Percentiles rank a stretch among this genome's conserved stretches.
Evolutionary conservation across 1,140 invertebrate species (phyloP).

Genomic region (Cydia strobilella): DNA sequence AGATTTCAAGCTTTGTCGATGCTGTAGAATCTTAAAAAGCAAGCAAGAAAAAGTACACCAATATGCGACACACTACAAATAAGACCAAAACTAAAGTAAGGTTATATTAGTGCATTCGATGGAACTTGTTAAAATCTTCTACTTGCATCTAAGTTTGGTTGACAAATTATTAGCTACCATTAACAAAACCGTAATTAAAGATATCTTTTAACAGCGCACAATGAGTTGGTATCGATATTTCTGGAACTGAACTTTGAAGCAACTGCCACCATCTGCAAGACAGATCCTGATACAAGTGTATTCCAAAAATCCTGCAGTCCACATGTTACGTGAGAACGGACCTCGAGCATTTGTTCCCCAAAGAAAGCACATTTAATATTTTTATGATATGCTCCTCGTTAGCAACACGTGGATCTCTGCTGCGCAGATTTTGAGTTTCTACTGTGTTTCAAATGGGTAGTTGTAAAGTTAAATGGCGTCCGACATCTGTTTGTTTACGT

Average conservation of each 20-base stretch:
- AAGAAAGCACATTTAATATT: conserved; percentile 59
- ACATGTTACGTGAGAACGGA: conserved; percentile 68
- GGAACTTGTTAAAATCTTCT: neutral
- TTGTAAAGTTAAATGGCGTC: conserved; percentile 42
- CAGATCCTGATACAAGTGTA: conserved; percentile 58
- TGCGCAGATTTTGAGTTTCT: conserved; percentile 37
- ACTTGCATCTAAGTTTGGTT: neutral
- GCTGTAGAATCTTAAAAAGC: too few relatives aligned
- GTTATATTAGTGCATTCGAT: neutral
- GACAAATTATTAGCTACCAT: neutral
- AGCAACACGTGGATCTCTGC: conserved; percentile 45
- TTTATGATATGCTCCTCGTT: conserved; percentile 48
- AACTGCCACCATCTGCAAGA: conserved; percentile 64
- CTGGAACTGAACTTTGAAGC: conserved; percentile 60
- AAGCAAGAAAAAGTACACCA: too few relatives aligned
- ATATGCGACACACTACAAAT: too few relatives aligned
- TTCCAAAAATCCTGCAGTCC: conserved; percentile 69
- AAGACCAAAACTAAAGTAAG: neutral
- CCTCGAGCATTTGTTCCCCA: conserved; percentile 49
- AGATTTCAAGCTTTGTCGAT: too few relatives aligned
- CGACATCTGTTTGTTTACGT: conserved; percentile 40
- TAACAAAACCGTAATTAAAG: neutral
- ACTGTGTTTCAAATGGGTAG: conserved; percentile 50
- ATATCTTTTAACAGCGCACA: conserved; percentile 25
- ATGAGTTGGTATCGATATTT: conserved; percentile 47